Evolutionary conservation across 2,113 vertebrate genomes (phyloP), one percentile per base, ranked within the genome.

Genomic region (Cryptotis parvus): DNA sequence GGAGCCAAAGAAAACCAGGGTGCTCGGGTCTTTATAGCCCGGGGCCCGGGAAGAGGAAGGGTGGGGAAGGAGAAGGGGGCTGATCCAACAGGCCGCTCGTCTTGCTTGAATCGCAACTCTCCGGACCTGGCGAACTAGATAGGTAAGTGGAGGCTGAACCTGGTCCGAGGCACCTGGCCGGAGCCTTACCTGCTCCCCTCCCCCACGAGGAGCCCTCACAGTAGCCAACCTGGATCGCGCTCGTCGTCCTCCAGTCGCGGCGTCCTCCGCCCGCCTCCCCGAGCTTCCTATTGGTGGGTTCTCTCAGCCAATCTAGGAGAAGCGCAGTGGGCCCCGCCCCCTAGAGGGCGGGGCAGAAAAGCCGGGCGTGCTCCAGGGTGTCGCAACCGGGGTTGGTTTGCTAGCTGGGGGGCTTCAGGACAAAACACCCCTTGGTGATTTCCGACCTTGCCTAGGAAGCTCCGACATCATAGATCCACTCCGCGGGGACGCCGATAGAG

Each of bases 121-220:
- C 55, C 20, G 66, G 31, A 15, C 66, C 66, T 33, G 74, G 35
- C 0, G 55, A 61, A 52, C 39, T 39, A 24, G 43, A 1, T 61
- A 0, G 33, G 39, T 14, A 70, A 49, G n/a, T 24, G 33, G 72
- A 72, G 33, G 29, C 82, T 24, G n/a, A 86, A 37, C 43, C 72
- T 12, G 85, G 66, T 76, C 78, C 3, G 35, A 45, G 84, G n/a
- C 87, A 24, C 77, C 84, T 3, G 68, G n/a, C 37, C 12, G 1
- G 24, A 84, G 66, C 77, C 96, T 95, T 96, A 96, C 96, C 96
- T 96, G 96, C 94, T 11, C 84, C 92, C 95, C 90, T 84, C 72
- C 92, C 93, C 94, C 69, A 31, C 63, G 26, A 61, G 7, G 45
- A 85, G 69, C 89, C 69, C 83, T 74, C 10, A 89, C 49, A 8